These are phyloP conservation scores for Drosophila serrata DNA, from an alignment of 1,140 invertebrate genomes.

Conservation along the genomic window DNA sequence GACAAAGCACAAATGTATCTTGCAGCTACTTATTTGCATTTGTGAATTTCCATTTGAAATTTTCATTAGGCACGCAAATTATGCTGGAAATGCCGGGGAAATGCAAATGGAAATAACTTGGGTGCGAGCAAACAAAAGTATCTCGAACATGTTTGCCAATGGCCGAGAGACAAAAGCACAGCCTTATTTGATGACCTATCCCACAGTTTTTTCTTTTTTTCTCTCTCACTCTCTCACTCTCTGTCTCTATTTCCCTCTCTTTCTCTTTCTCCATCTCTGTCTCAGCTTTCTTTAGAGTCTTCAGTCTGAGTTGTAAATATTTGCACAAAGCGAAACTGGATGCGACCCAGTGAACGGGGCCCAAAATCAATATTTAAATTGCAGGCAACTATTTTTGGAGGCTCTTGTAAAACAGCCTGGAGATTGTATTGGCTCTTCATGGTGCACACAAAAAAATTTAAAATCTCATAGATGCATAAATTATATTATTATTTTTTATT, in stretches of 20 bases:
- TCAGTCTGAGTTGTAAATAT: slow-evolving; percentile 50
- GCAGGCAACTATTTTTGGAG: slow-evolving; percentile 55
- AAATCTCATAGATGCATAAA: not conserved
- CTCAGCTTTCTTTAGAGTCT: slow-evolving; percentile 20
- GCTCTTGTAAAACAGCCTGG: slow-evolving; percentile 4
- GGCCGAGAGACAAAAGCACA: slow-evolving; percentile 31
- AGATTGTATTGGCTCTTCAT: slow-evolving; percentile 26
- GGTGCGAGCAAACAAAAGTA: slow-evolving; percentile 37
- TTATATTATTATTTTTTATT: not conserved
- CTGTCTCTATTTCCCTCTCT: too few relatives aligned
- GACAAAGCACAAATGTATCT: slow-evolving; percentile 29
- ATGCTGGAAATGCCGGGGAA: slow-evolving; percentile 48
- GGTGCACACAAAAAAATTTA: not conserved
- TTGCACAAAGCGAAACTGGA: slow-evolving; percentile 41
- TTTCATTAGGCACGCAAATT: slow-evolving; percentile 70
- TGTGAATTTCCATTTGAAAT: slow-evolving; percentile 54
- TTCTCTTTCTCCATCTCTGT: not conserved
- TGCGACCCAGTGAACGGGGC: slow-evolving; percentile 27
- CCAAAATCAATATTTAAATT: slow-evolving; percentile 77
- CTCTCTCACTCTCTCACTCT: not conserved
- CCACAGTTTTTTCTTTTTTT: slow-evolving; percentile 6
- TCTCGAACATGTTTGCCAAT: slow-evolving; percentile 41
- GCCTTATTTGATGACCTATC: slow-evolving; percentile 61
- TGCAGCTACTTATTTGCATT: slow-evolving; percentile 58
- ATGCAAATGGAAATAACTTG: slow-evolving; percentile 22